phyloP scores from a whole-genome alignment of 1,140 invertebrate species.

The Eurosta solidaginis region DNA sequence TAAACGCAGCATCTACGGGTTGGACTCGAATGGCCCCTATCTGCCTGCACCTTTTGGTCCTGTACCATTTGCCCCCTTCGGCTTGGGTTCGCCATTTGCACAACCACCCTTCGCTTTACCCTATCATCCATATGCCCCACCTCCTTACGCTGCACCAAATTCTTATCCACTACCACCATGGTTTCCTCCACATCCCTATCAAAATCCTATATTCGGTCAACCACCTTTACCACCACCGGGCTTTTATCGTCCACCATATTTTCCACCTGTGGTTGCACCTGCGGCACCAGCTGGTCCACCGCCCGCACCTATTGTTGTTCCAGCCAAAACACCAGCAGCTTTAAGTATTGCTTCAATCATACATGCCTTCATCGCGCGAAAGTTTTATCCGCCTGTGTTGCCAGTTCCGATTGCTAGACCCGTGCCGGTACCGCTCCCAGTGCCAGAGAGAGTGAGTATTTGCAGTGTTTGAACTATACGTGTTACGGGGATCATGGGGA shows the following conservation, averaged over 20 bases:
- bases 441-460: slow-evolving; percentile 27
- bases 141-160: slow-evolving; percentile 24
- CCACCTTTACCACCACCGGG: neutral
- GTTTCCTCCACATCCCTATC: neutral
- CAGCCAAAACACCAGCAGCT: slow-evolving; percentile 31
- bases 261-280: slow-evolving; percentile 10
- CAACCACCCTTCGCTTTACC: slow-evolving; percentile 27
- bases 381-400: slow-evolving; percentile 34
- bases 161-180: neutral
- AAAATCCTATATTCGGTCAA: neutral
- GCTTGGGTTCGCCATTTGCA: slow-evolving; percentile 18
- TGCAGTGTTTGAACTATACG: neutral
- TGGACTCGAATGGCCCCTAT: slow-evolving; percentile 15
- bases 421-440: slow-evolving; percentile 25
- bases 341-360: slow-evolving; percentile 34
- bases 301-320: slow-evolving; percentile 30
- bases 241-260: neutral
- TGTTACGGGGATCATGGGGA: neutral
- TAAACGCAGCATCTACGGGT: slow-evolving; percentile 3
- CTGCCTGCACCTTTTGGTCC: slow-evolving; percentile 22
- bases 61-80: slow-evolving; percentile 26
- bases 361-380: slow-evolving; percentile 32
- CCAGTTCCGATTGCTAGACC: slow-evolving; percentile 32
- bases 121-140: neutral
- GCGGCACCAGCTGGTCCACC: neutral